phyloP scores from a whole-genome alignment of 2,113 vertebrate genomes.

The Pangasianodon gigas region DNA sequence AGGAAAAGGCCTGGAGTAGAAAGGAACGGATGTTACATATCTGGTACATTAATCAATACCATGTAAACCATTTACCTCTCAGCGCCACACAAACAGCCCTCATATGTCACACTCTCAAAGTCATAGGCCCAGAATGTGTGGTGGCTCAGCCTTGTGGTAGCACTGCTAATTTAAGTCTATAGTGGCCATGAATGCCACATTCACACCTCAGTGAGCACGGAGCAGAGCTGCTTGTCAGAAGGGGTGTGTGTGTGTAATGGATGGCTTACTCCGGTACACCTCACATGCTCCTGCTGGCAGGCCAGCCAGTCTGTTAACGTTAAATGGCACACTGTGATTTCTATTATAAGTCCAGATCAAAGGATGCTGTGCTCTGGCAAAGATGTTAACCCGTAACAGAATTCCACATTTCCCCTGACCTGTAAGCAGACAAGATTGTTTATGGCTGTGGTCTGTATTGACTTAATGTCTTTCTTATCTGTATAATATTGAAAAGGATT shows the following conservation, averaged over 20 bases:
- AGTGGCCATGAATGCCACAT: constrained; percentile 38
- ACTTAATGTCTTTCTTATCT: constrained; percentile 5
- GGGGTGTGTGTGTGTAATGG: constrained; percentile 40
- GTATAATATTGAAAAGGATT: constrained; percentile 11
- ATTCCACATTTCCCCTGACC: constrained; percentile 36
- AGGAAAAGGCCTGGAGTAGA: constrained; percentile 33
- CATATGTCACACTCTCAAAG: constrained; percentile 31
- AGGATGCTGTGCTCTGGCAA: constrained; percentile 41
- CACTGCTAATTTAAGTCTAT: constrained; percentile 34
- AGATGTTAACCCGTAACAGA: constrained; percentile 39
- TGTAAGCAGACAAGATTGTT: constrained; percentile 37
- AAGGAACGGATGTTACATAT: constrained; percentile 35
- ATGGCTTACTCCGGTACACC: constrained; percentile 45
- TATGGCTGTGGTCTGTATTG: constrained; percentile 22
- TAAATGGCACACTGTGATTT: constrained; percentile 50
- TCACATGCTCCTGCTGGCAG: constrained; percentile 38
- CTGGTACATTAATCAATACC: constrained; percentile 39
- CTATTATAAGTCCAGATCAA: constrained; percentile 48
- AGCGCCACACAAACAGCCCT: constrained; percentile 12
- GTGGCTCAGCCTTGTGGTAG: constrained; percentile 21
- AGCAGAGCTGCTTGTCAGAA: constrained; percentile 42
- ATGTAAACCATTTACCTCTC: constrained; percentile 24
- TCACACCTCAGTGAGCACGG: constrained; percentile 43
- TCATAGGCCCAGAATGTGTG: constrained; percentile 11
- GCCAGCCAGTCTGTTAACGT: constrained; percentile 41